These are phyloP conservation scores for Alloscopus bannaensis DNA, from an alignment of 2,888 invertebrate genomes.

Conservation along the genomic window DNA sequence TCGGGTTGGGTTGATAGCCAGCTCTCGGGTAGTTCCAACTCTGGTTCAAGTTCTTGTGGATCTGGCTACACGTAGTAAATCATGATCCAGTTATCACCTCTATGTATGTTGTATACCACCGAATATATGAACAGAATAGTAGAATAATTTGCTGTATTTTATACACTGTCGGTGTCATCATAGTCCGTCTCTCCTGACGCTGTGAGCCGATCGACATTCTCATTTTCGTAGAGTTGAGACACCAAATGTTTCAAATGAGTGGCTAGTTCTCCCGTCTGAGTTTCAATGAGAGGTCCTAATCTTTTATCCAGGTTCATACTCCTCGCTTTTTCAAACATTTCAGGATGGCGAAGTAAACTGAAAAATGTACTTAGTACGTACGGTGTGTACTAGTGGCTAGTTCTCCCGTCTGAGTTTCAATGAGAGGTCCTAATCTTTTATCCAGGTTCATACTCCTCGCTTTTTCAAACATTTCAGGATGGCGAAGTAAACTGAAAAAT, in stretches of 20 bases:
- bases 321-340: conserved; percentile 77
- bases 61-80: conserved; percentile 47
- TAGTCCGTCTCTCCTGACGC: conserved; percentile 71
- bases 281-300: conserved; percentile 58
- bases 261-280: conserved; percentile 55
- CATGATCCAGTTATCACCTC: background rate
- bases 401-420: conserved; percentile 30
- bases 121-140: conserved; percentile 9
- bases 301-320: conserved; percentile 77
- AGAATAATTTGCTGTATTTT: background rate
- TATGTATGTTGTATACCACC: background rate
- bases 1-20: conserved; percentile 63
- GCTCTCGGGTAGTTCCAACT: conserved; percentile 69
- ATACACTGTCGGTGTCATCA: conserved; percentile 66
- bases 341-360: conserved; percentile 77
- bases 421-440: conserved; percentile 73
- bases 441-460: conserved; percentile 77
- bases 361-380: conserved; percentile 79
- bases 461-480: conserved; percentile 76
- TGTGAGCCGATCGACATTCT: conserved; percentile 61
- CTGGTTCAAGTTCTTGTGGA: conserved; percentile 70
- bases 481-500: conserved; percentile 78
- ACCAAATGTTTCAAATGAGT: conserved; percentile 68
- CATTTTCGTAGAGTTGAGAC: conserved; percentile 58
- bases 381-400: conserved; percentile 77